Evolutionary conservation across 2,888 invertebrate genomes (phyloP).

Genomic region (Anoplius nigerrimus): DNA sequence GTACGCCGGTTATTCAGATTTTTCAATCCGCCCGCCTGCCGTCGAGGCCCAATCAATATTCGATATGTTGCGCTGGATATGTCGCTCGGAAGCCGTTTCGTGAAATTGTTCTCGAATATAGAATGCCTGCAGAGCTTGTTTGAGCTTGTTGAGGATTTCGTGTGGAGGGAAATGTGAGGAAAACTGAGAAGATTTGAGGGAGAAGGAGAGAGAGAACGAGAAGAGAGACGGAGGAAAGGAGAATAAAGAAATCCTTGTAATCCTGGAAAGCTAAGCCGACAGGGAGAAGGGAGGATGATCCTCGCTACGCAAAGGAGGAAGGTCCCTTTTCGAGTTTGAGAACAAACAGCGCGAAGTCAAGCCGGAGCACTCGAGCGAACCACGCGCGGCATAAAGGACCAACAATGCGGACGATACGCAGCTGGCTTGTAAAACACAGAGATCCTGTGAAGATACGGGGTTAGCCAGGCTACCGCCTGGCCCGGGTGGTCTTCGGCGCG

Average conservation of each 20-base stretch:
- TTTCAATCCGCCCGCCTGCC: too few relatives aligned
- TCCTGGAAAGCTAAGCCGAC: constrained; percentile 67
- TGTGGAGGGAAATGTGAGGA: constrained; percentile 10
- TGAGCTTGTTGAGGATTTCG: not conserved
- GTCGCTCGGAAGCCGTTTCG: too few relatives aligned
- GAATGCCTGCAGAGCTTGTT: not conserved
- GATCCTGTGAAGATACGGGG: constrained; percentile 68
- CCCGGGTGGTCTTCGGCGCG: constrained; percentile 34
- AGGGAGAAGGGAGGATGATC: constrained; percentile 57
- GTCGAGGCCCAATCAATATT: too few relatives aligned
- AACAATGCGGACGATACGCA: constrained; percentile 68
- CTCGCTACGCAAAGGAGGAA: constrained; percentile 46
- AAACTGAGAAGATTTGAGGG: constrained; percentile 13
- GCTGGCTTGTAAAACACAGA: constrained; percentile 73
- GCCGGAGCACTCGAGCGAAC: constrained; percentile 65
- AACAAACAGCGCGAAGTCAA: constrained; percentile 65
- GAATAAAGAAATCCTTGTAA: constrained; percentile 66
- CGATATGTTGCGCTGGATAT: too few relatives aligned
- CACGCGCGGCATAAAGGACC: constrained; percentile 63
- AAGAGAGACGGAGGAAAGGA: not conserved
- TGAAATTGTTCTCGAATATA: too few relatives aligned
- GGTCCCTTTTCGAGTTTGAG: constrained; percentile 52
- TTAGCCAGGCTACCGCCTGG: constrained; percentile 41
- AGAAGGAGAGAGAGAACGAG: constrained; percentile 22
- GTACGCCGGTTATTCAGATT: too few relatives aligned